These are phyloP conservation scores for Lepus timidus DNA, from an alignment of 2,113 vertebrate species.

Conservation along the genomic window DNA sequence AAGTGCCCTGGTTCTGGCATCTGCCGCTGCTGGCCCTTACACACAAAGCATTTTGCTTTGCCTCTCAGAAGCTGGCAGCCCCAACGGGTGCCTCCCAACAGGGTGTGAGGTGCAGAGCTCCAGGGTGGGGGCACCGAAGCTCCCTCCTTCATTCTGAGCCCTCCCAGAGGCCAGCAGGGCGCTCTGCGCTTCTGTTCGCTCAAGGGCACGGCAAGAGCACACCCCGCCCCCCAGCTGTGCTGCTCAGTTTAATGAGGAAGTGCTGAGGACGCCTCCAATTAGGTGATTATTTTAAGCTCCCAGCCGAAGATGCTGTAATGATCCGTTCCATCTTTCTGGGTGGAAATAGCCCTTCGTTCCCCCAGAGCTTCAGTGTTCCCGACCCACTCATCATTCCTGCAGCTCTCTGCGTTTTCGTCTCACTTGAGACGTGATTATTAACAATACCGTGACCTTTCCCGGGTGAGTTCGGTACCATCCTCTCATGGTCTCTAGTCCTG, in stretches of 20 bases:
- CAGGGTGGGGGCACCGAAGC: rapidly evolving
- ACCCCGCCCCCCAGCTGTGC: not conserved
- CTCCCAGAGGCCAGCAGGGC: not conserved
- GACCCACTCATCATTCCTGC: not conserved
- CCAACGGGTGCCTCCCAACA: not conserved
- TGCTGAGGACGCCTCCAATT: not conserved
- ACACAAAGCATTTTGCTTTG: not conserved
- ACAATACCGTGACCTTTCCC: not conserved
- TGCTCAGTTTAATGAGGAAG: not conserved
- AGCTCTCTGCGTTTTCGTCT: not conserved
- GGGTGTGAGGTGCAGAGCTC: not conserved
- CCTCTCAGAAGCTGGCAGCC: not conserved
- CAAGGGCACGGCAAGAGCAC: not conserved
- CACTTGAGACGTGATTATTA: not conserved
- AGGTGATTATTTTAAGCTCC: conserved; percentile 50
- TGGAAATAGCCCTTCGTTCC: not conserved
- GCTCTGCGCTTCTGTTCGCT: not conserved
- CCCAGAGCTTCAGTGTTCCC: not conserved
- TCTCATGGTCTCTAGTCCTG: not conserved
- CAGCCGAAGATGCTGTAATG: not conserved
- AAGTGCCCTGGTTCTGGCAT: no score
- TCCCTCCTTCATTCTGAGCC: not conserved
- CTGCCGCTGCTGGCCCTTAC: not conserved
- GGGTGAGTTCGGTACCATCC: not conserved
- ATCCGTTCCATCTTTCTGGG: not conserved